These are phyloP conservation scores for Leuctra nigra DNA, from an alignment of 2,888 invertebrate genomes.

Conservation along the genomic window DNA sequence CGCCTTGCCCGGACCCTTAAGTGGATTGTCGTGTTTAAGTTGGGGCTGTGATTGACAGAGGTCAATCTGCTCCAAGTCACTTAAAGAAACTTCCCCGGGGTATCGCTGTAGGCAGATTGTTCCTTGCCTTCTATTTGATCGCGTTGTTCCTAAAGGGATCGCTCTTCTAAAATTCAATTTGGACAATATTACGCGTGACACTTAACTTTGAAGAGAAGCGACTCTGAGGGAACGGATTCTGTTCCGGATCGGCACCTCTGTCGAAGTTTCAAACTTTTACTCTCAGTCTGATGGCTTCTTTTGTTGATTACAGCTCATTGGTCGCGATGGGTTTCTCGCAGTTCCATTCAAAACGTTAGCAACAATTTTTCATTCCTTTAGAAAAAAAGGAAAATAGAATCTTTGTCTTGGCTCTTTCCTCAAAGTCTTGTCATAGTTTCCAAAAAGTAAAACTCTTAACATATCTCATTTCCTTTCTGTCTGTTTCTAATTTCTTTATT, in stretches of 20 bases:
- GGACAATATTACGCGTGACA: background rate
- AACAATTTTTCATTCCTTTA: too few species aligned
- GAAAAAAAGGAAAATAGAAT: too few species aligned
- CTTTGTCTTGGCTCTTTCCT: background rate
- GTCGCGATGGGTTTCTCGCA: too few species aligned
- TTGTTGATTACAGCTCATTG: too few species aligned
- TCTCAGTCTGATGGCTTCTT: too few species aligned
- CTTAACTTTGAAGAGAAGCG: too few species aligned
- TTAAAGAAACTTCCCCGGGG: background rate
- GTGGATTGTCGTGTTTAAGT: constrained; percentile 15
- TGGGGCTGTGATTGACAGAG: constrained; percentile 11
- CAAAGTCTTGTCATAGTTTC: constrained; percentile 14
- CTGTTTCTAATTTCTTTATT: constrained; percentile 18
- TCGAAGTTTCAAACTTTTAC: too few species aligned
- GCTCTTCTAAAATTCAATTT: constrained; percentile 4
- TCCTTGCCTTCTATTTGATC: too few species aligned
- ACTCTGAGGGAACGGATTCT: too few species aligned
- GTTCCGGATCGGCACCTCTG: too few species aligned
- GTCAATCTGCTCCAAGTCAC: constrained; percentile 15
- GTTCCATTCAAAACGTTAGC: too few species aligned
- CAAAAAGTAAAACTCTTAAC: constrained; percentile 10
- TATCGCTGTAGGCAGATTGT: background rate
- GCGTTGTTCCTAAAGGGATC: too few species aligned
- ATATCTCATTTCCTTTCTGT: constrained; percentile 19
- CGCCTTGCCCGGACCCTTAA: background rate